Percentiles rank a stretch among this genome's conserved stretches.
These are phyloP conservation scores for Meandrina meandrites DNA, from an alignment of 92 coral and sea anemone species.

Conservation along the genomic window DNA sequence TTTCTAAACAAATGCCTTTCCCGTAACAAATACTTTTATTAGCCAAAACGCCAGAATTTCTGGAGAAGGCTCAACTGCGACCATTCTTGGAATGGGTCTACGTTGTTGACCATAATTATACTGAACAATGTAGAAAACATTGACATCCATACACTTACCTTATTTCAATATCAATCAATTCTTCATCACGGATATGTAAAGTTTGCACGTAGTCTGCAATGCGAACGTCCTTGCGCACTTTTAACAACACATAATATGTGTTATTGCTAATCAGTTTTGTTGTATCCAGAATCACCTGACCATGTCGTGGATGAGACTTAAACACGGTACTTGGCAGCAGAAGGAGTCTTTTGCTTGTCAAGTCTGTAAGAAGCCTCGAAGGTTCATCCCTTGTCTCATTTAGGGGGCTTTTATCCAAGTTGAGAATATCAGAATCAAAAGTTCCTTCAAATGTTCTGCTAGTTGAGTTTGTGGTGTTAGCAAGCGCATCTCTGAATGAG, in stretches of 20 bases:
- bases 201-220: neutral
- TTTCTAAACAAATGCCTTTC: too few relatives aligned
- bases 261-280: neutral
- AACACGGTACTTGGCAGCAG: neutral
- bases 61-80: too few relatives aligned
- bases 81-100: too few relatives aligned
- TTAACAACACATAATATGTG: constrained; percentile 12
- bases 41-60: too few relatives aligned
- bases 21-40: too few relatives aligned
- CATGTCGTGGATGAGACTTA: neutral
- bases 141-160: constrained; percentile 6
- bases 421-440: neutral
- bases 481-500: neutral
- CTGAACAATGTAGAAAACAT: too few relatives aligned
- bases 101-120: neutral
- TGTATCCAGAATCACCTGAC: neutral
- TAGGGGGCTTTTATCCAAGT: neutral
- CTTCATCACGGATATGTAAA: constrained; percentile 1
- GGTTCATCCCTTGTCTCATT: neutral
- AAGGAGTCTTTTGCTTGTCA: neutral
- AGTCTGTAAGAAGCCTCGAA: neutral
- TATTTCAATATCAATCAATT: constrained; percentile 3
- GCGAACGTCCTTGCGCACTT: neutral
- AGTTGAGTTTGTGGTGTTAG: neutral
- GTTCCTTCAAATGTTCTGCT: neutral